Percentiles rank a stretch among this genome's conserved stretches.
These are phyloP conservation scores for Fulmarus glacialis DNA, from an alignment of 2,113 vertebrate genomes.

Conservation along the genomic window DNA sequence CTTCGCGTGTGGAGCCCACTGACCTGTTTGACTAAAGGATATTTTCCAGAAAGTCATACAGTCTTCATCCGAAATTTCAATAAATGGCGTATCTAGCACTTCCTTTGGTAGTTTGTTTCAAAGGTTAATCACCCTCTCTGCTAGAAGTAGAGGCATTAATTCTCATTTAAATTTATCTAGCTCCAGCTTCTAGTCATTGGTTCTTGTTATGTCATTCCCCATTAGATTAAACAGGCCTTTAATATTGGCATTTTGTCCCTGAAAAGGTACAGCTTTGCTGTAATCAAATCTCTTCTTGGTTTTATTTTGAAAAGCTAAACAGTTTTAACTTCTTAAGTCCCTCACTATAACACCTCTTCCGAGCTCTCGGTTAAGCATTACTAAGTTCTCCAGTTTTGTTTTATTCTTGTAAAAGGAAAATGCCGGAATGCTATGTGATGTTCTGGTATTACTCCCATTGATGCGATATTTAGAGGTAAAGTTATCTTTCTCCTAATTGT, in stretches of 20 bases:
- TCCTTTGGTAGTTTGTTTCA: constrained; percentile 52
- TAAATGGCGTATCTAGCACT: background rate
- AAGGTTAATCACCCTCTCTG: constrained; percentile 62
- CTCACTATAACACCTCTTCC: background rate
- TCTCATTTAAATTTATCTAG: constrained; percentile 55
- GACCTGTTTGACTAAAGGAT: background rate
- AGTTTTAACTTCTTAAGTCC: background rate
- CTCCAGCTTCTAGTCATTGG: constrained; percentile 33
- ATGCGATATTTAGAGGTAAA: background rate
- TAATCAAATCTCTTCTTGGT: background rate
- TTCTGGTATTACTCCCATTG: background rate
- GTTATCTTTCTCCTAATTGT: background rate
- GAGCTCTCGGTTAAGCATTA: background rate
- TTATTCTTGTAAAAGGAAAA: background rate
- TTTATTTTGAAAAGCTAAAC: constrained; percentile 4
- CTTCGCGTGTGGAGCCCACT: background rate
- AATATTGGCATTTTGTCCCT: constrained; percentile 10
- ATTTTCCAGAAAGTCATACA: constrained; percentile 3
- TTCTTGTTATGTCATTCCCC: constrained; percentile 43
- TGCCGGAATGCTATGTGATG: background rate
- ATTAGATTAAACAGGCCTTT: constrained; percentile 32
- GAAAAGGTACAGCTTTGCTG: background rate
- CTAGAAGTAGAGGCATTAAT: constrained; percentile 59
- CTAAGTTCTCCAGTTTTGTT: background rate
- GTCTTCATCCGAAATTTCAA: background rate